Conservation (phyloP, 2,888 invertebrate species). For the Andrena marginata region DNA sequence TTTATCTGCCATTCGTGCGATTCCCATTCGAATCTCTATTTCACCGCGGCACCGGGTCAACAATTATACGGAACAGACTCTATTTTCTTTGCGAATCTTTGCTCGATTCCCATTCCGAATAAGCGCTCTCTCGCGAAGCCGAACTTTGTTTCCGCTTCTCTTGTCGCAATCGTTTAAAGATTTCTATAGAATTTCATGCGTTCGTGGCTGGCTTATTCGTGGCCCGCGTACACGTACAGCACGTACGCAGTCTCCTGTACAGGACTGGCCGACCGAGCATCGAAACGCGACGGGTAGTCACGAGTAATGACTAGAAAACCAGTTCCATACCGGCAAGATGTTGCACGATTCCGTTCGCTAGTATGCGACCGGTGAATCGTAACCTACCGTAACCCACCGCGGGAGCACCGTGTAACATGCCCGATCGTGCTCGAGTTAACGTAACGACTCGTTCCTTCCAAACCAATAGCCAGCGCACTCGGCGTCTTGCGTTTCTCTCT, state of each 20-base stretch:
- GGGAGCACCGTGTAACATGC: constrained; percentile 20
- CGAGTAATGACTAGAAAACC: constrained; percentile 78
- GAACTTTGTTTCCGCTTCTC: background rate
- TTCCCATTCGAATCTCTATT: background rate
- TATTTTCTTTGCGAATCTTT: constrained; percentile 1
- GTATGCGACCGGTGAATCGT: constrained; percentile 50
- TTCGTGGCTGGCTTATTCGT: constrained; percentile 10
- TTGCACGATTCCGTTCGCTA: constrained; percentile 49
- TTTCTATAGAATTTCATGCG: background rate
- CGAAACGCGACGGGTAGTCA: constrained; percentile 72
- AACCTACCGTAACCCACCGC: constrained; percentile 14
- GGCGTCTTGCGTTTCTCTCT: background rate
- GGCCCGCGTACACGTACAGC: background rate
- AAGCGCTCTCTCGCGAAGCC: background rate
- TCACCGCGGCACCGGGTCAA: background rate
- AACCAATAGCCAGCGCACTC: background rate
- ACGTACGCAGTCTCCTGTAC: background rate
- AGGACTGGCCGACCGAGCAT: constrained; percentile 54
- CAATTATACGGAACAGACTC: too few species aligned
- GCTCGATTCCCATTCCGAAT: background rate
- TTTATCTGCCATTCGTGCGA: background rate
- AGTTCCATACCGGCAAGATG: constrained; percentile 65
- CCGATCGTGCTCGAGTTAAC: constrained; percentile 44
- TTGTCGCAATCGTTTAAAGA: background rate
- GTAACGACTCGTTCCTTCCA: constrained; percentile 9